Evolutionary conservation across 2,888 invertebrate species (phyloP), one percentile per base, ranked within the genome.

Genomic region (Rosalia funebris): DNA sequence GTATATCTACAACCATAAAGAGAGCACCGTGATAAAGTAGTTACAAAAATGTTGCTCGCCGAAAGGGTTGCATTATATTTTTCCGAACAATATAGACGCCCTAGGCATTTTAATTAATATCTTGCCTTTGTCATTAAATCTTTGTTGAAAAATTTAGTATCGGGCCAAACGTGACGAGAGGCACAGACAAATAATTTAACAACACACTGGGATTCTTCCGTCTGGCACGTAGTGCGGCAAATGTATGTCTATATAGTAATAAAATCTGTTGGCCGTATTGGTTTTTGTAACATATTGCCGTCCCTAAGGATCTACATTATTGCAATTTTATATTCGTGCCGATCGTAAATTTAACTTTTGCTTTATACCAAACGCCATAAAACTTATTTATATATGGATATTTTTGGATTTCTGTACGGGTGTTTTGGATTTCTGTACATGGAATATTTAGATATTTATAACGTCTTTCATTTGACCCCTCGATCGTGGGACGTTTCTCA

Each of bases 261-360:
- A 53, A 53, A 53, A 53, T 41, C 53, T 39, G 53, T 17, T 53
- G 50, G 16, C 53, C 39, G 42, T 53, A 53, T 53, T 53, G 53
- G 53, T 48, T 60, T 62, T 48, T 45, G 65, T 44, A 57, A 60
- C 67, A 68, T 67, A 70, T 68, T 67, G 63, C 60, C 55, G 56
- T 59, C 65, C 68, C 69, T 65, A 57, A 66, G 65, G 66, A 66
- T 60, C 63, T 55, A 55, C 60, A 66, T 64, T 63, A 60, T 65
- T 63, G 60, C 69, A 61, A 71, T 71, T 70, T 70, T 69, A 70
- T 71, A 63, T 66, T 70, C 69, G 54, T 57, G 53, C 50, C 63
- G 63, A 62, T 68, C 69, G 64, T 71, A 71, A 71, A 71, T 70
- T 68, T 61, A 57, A 60, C 50, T 61, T 61, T 62, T 62, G 63